Base-by-base conservation (phyloP, 1,140 invertebrate genomes). In the Coelopa frigida region DNA sequence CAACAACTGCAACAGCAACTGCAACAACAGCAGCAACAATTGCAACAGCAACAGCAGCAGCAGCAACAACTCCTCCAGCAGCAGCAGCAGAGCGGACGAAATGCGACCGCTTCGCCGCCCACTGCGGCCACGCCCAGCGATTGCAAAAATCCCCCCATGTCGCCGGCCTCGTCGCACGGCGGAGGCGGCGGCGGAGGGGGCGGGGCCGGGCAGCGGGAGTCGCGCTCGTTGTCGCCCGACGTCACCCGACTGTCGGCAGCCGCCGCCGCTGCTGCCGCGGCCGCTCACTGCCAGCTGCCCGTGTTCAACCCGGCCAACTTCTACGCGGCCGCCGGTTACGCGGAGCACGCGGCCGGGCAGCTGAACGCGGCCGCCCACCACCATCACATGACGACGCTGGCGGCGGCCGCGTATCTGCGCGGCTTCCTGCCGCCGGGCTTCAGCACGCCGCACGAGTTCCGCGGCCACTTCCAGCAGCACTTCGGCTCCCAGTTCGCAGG, bases 291-390 rank as follows among this genome's bases (percentile, higher is more conserved):
- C 38, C 64, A 68, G 46, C 46, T 68, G 53, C 64, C 64, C 29
- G 64, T 68, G 1, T 68, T 68, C 46, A 68, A 68, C 61, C 64
- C 64, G 46, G 64, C 64, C 18, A 68, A 65, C 44, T 68, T 68
- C 39, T 68, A 68, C 51, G 64, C 64, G 3, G 51, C 51, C 23
- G 64, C 64, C 53, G 64, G 64, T 31, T 68, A 68, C 38, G 62
- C 59, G 21, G 59, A 59, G 20, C 58, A 60, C 12, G 42, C 46
- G 37, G 59, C 57, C 48, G 59, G 59, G 0, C 52, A 53, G 10
- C 51, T 59, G 10, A 59, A 62, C 5, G 61, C 58, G 5, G 64
- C 64, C 12, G 63, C 63, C 31, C 64, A 68, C 48, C 64, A 68
- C 33, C 64, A 68, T 47, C 64, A 68, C 24, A 68, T 68, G 64